Evolutionary conservation across 2,113 vertebrate species (phyloP).

Genomic region (Picathartes gymnocephalus): DNA sequence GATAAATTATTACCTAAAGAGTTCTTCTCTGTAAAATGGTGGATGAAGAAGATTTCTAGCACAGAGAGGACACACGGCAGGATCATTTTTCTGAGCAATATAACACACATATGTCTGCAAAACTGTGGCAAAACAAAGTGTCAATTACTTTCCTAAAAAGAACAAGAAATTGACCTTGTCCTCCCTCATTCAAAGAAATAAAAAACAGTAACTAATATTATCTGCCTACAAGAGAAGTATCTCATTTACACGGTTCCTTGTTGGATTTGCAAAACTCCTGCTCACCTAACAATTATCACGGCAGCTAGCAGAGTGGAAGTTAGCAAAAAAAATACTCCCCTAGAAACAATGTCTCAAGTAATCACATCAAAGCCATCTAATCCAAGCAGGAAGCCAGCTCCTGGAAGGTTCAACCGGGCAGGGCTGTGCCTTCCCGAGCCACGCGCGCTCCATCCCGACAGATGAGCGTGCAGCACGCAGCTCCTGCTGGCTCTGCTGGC

Average conservation of each 20-base stretch:
- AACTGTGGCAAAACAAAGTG: not conserved
- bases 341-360: not conserved
- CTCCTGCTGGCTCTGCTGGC: not conserved
- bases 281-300: not conserved
- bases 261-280: not conserved
- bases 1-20: not conserved
- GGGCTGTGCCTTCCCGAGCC: not conserved
- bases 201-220: not conserved
- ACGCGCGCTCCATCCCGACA: accelerated
- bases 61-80: not conserved
- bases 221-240: not conserved
- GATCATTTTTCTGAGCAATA: not conserved
- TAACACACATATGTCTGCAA: not conserved
- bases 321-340: not conserved
- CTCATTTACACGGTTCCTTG: not conserved
- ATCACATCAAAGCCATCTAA: not conserved
- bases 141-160: not conserved
- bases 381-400: not conserved
- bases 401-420: not conserved
- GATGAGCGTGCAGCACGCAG: accelerated
- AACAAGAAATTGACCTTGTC: not conserved
- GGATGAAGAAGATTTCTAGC: not conserved
- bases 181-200: not conserved
- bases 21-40: not conserved
- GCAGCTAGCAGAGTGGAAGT: not conserved